These are phyloP conservation scores for Pachliopta kotzebuea DNA, from an alignment of 2,888 invertebrate species.

Conservation along the genomic window DNA sequence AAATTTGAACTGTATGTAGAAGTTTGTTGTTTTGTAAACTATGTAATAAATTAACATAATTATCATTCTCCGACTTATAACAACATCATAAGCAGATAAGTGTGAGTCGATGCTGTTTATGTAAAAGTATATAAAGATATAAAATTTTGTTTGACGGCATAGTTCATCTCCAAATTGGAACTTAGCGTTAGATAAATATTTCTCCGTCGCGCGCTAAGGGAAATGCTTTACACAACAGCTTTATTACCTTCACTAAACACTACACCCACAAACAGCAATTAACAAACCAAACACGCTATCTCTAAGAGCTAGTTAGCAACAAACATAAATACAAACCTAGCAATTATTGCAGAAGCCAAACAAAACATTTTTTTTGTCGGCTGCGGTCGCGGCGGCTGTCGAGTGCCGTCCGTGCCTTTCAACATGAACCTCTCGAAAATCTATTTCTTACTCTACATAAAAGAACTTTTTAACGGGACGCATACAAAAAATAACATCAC, in stretches of 20 bases:
- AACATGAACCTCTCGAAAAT: slow-evolving; percentile 33
- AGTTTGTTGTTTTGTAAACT: slow-evolving; percentile 8
- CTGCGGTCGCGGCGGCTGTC: slow-evolving; percentile 10
- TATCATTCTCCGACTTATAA: slow-evolving; percentile 14
- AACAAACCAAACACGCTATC: slow-evolving; percentile 33
- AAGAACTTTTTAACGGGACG: slow-evolving; percentile 9
- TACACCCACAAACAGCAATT: slow-evolving; percentile 32
- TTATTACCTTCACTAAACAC: slow-evolving; percentile 31
- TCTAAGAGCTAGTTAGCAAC: slow-evolving; percentile 32
- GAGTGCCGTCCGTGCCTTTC: slow-evolving; percentile 28
- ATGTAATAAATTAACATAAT: slow-evolving; percentile 19
- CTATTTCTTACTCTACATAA: slow-evolving; percentile 27
- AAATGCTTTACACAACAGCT: slow-evolving; percentile 29
- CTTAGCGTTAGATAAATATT: slow-evolving; percentile 27
- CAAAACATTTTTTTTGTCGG: slow-evolving; percentile 34
- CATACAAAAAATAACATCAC: slow-evolving; percentile 28
- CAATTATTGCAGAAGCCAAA: slow-evolving; percentile 31
- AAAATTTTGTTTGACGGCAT: not conserved
- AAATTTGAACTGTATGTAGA: slow-evolving; percentile 36
- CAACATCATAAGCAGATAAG: not conserved
- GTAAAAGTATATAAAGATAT: not conserved
- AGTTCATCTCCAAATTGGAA: slow-evolving; percentile 18
- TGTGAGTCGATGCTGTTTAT: not conserved
- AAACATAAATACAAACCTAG: slow-evolving; percentile 30
- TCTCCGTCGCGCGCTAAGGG: slow-evolving; percentile 25